phyloP scores from a whole-genome alignment of 1,140 invertebrate genomes.

The Papilio polyxenes region DNA sequence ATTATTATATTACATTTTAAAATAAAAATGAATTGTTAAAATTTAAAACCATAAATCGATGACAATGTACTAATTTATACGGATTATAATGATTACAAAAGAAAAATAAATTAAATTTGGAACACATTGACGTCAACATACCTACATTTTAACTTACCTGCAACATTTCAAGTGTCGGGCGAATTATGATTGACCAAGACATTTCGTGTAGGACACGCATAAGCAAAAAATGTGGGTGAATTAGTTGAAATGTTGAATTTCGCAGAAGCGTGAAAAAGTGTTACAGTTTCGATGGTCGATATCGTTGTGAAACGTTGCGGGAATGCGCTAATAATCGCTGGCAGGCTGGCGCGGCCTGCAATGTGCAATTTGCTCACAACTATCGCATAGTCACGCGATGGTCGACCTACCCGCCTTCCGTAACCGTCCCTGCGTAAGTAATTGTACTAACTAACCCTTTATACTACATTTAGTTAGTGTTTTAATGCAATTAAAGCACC shows the following conservation, averaged over 20 bases:
- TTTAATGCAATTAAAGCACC: neutral
- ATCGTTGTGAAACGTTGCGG: constrained; percentile 73
- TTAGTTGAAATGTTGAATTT: constrained; percentile 38
- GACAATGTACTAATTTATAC: neutral
- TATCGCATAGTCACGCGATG: constrained; percentile 70
- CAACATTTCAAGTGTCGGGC: neutral
- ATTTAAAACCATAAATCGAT: neutral
- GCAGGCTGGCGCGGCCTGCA: constrained; percentile 66
- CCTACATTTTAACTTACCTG: constrained; percentile 14
- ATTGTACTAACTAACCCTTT: neutral
- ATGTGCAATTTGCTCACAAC: constrained; percentile 72
- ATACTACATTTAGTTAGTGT: neutral
- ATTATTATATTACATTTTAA: no score
- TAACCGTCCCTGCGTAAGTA: constrained; percentile 32
- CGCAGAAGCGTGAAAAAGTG: constrained; percentile 52
- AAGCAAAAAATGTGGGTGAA: constrained; percentile 30
- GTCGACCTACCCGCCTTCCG: constrained; percentile 37
- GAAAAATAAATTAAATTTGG: neutral
- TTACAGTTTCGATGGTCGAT: constrained; percentile 68
- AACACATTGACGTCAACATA: neutral
- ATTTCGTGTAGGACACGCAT: constrained; percentile 29
- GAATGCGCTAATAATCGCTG: constrained; percentile 75
- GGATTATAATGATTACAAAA: no score
- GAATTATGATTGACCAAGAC: constrained; percentile 26
- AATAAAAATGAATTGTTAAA: no score